These are phyloP conservation scores for Thecophora atra DNA, from an alignment of 2,888 invertebrate genomes.

Conservation along the genomic window DNA sequence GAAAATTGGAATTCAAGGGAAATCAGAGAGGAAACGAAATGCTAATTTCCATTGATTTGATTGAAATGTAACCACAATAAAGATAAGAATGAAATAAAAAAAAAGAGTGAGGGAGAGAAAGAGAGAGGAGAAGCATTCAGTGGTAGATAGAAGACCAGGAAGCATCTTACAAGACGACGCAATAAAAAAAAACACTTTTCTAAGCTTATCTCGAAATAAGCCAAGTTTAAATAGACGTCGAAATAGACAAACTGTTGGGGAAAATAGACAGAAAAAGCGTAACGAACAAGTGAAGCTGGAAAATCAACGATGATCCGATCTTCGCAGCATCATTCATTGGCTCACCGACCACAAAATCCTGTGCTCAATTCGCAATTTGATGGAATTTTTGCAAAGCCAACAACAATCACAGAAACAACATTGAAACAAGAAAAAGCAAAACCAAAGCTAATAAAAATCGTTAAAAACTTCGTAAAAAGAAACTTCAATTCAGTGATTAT, in stretches of 20 bases:
- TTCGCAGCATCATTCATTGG: background rate
- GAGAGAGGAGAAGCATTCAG: too few species aligned
- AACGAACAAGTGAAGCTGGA: background rate
- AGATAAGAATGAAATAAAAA: too few species aligned
- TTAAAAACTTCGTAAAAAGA: background rate
- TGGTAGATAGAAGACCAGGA: too few species aligned
- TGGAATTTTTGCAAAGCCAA: background rate
- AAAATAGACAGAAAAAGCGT: background rate
- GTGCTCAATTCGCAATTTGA: constrained; percentile 15
- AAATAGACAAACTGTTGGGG: background rate
- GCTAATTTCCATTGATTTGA: background rate
- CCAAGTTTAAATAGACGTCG: too few species aligned
- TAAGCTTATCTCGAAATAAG: too few species aligned
- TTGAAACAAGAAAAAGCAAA: too few species aligned
- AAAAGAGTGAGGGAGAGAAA: too few species aligned
- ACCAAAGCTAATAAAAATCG: too few species aligned
- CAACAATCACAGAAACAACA: background rate
- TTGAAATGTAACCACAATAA: background rate
- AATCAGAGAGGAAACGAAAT: background rate
- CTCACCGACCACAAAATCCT: background rate
- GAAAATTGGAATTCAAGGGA: background rate
- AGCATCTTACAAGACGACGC: too few species aligned
- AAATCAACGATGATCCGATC: too few species aligned
- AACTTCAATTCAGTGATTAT: background rate
- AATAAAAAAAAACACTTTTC: too few species aligned